phyloP scores from a whole-genome alignment of 2,113 vertebrate genomes.

The Rhodinocichla rosea region DNA sequence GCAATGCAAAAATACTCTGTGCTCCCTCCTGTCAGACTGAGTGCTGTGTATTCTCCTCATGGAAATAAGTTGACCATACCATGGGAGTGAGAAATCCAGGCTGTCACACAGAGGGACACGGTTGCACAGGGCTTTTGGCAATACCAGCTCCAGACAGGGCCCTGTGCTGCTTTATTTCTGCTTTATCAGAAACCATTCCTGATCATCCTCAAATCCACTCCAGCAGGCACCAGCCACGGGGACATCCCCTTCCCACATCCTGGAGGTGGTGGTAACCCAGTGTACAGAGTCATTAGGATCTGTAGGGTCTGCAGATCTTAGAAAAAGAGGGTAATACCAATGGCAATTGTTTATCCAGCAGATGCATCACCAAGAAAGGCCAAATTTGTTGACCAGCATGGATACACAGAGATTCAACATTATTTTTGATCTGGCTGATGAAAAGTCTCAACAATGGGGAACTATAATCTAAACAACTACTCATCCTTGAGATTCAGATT shows the following conservation, averaged over 20 bases:
- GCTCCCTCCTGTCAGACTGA: background rate
- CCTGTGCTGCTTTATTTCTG: fast-evolving
- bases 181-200: background rate
- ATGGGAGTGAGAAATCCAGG: background rate
- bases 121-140: background rate
- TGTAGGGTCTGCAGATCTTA: background rate
- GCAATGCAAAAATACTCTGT: background rate
- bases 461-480: background rate
- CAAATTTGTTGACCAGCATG: background rate
- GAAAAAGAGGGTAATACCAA: background rate
- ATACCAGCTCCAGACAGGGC: background rate
- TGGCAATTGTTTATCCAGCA: background rate
- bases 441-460: background rate
- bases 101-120: fast-evolving
- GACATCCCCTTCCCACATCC: background rate
- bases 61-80: background rate
- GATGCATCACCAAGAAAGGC: background rate
- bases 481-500: background rate
- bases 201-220: background rate
- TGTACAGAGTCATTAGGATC: background rate
- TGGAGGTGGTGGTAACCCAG: background rate
- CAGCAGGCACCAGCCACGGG: background rate
- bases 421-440: background rate
- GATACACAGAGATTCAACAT: background rate
- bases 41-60: fast-evolving